phyloP scores from a whole-genome alignment of 2,888 invertebrate genomes.

The Ormyrus pomaceus region DNA sequence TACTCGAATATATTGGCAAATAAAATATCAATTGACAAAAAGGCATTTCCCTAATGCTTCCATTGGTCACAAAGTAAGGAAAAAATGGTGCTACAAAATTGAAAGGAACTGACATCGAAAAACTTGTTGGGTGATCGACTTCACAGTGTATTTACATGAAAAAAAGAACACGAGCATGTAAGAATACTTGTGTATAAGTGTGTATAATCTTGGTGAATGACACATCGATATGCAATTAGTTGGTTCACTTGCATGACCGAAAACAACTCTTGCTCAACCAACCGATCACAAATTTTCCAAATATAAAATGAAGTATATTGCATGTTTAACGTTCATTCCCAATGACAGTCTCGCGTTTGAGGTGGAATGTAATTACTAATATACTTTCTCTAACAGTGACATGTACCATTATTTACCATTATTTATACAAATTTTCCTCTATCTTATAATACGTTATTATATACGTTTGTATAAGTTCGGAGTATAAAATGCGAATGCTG shows the following conservation, averaged over 20 bases:
- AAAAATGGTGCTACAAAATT: constrained; percentile 56
- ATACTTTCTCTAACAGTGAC: constrained; percentile 19
- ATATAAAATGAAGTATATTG: constrained; percentile 46
- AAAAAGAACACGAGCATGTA: constrained; percentile 57
- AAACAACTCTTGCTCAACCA: constrained; percentile 36
- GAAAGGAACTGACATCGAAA: constrained; percentile 59
- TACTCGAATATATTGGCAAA: neutral
- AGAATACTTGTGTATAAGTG: constrained; percentile 54
- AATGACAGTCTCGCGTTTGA: constrained; percentile 55
- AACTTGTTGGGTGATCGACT: constrained; percentile 55
- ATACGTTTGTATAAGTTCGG: constrained; percentile 39
- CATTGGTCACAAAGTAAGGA: constrained; percentile 44
- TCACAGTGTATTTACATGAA: constrained; percentile 60
- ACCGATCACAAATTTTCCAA: constrained; percentile 39
- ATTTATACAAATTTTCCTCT: constrained; percentile 44
- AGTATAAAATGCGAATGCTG: constrained; percentile 47
- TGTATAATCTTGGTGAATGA: constrained; percentile 56
- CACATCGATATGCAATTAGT: constrained; percentile 57
- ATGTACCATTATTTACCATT: constrained; percentile 28
- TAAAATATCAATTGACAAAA: no score
- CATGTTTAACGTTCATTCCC: constrained; percentile 51
- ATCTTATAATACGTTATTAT: constrained; percentile 37
- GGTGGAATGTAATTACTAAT: constrained; percentile 41
- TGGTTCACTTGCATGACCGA: constrained; percentile 35
- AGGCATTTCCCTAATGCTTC: constrained; percentile 30